Conservation (phyloP, 2,113 vertebrate genomes). For the Ramphastos sulfuratus region DNA sequence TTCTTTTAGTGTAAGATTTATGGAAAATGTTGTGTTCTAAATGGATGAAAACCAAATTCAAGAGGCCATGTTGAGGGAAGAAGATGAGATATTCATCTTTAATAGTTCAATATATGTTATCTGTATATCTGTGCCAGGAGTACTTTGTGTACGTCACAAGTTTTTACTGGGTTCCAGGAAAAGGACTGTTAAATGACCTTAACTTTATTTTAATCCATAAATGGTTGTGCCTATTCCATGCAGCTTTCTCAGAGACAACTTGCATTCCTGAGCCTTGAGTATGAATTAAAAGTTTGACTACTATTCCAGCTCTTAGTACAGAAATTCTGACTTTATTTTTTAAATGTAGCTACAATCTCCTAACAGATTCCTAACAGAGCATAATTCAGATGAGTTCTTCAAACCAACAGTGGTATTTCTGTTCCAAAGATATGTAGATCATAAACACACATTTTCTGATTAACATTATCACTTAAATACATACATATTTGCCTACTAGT, state of each 20-base stretch:
- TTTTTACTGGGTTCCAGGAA: slow-evolving; percentile 19
- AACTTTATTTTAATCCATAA: slow-evolving; percentile 42
- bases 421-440: background rate
- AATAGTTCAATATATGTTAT: background rate
- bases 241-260: background rate
- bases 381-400: background rate
- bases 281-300: background rate
- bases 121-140: slow-evolving; percentile 4
- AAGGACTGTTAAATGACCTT: background rate
- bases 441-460: background rate
- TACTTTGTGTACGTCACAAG: background rate
- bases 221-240: background rate
- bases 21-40: background rate
- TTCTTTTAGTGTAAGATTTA: background rate
- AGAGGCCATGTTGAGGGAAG: background rate
- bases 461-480: background rate
- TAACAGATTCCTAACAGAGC: background rate
- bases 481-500: background rate
- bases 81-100: background rate
- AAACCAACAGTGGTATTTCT: background rate
- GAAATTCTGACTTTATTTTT: background rate
- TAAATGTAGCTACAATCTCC: background rate
- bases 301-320: background rate
- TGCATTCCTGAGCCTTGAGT: background rate
- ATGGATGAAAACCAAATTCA: background rate